Evolutionary conservation across 2,888 invertebrate species (phyloP).

Genomic region (Agrenia bidenticulata): DNA sequence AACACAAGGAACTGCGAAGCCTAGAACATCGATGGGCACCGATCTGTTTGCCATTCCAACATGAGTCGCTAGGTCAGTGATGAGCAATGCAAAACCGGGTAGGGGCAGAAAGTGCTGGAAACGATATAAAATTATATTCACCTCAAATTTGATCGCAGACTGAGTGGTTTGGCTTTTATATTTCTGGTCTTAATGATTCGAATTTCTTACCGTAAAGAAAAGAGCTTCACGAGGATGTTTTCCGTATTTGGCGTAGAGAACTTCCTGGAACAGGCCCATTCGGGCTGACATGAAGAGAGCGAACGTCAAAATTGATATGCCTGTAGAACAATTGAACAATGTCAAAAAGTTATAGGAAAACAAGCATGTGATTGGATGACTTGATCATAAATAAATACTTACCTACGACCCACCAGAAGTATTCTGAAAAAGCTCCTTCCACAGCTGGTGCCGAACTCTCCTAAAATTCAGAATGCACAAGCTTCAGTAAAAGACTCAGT

Average conservation of each 20-base stretch:
- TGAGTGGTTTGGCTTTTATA: neutral
- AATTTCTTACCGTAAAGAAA: constrained; percentile 73
- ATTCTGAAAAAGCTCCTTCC: constrained; percentile 56
- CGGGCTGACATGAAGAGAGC: constrained; percentile 89
- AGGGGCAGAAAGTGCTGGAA: constrained; percentile 81
- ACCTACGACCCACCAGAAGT: constrained; percentile 67
- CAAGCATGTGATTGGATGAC: no score
- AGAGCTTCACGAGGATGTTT: constrained; percentile 89
- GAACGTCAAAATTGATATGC: constrained; percentile 78
- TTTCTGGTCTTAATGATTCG: no score
- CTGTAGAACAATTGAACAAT: constrained; percentile 50
- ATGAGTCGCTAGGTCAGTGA: constrained; percentile 75
- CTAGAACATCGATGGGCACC: constrained; percentile 61
- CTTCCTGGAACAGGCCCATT: constrained; percentile 95
- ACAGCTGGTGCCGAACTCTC: constrained; percentile 31
- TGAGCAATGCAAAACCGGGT: constrained; percentile 81
- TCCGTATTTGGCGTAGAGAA: constrained; percentile 76
- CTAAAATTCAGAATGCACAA: constrained; percentile 40
- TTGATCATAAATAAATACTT: constrained; percentile 15
- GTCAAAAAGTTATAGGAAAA: neutral
- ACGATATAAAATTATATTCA: neutral
- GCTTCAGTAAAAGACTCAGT: no score
- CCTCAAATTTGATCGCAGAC: neutral
- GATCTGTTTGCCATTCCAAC: constrained; percentile 70
- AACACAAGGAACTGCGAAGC: constrained; percentile 69